Evolutionary conservation across 2,888 invertebrate genomes (phyloP).

Genomic region (Alloscopus bannaensis): DNA sequence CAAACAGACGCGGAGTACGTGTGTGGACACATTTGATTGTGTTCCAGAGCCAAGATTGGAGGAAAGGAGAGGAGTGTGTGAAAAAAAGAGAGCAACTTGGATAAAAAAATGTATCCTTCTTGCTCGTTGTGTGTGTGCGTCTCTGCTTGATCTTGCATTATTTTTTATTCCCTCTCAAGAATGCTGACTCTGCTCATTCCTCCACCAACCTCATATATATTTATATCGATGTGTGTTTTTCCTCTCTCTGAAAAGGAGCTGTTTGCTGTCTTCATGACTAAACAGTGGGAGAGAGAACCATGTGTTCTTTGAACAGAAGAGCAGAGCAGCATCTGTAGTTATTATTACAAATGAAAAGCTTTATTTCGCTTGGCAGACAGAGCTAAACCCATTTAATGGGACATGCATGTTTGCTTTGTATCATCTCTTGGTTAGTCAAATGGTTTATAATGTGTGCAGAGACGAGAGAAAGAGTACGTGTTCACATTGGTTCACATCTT

Average conservation of each 20-base stretch:
- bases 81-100: conserved; percentile 11
- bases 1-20: neutral
- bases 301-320: conserved; percentile 1
- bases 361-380: conserved; percentile 13
- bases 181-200: conserved; percentile 35
- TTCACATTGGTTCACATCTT: no score
- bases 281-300: neutral
- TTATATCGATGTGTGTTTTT: conserved; percentile 15
- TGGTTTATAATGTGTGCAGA: no score
- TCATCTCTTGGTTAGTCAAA: no score
- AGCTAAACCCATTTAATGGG: conserved; percentile 15
- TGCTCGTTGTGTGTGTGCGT: neutral
- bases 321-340: conserved; percentile 13
- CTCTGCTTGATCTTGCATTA: conserved; percentile 8
- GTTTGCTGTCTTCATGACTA: conserved; percentile 23
- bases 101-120: neutral
- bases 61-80: conserved; percentile 42
- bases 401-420: conserved; percentile 11
- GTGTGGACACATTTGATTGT: conserved; percentile 18
- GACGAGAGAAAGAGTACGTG: no score
- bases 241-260: no score
- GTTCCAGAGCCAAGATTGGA: conserved; percentile 44
- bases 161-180: conserved; percentile 27
- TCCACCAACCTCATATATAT: conserved; percentile 34
- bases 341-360: conserved; percentile 12